phyloP scores from a whole-genome alignment of 2,113 vertebrate species.

The Melanerpes formicivorus region DNA sequence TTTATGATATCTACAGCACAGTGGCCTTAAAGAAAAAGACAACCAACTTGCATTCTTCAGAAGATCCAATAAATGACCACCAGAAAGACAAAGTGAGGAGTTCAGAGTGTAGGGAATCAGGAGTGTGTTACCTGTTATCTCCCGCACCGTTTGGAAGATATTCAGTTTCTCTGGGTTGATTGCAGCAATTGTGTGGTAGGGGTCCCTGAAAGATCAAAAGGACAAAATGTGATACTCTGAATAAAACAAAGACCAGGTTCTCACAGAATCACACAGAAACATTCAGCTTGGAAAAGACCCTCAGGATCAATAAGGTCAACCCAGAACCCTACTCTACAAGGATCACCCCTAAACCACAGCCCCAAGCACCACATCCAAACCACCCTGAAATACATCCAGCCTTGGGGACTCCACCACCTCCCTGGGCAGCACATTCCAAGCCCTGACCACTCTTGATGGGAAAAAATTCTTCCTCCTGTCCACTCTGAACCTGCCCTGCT shows the following conservation, averaged over 20 bases:
- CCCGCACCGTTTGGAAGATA: constrained; percentile 92
- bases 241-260: background rate
- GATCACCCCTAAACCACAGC: too few species aligned
- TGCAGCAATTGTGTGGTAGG: constrained; percentile 92
- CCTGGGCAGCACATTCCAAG: too few species aligned
- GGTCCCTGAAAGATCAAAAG: constrained; percentile 82
- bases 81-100: background rate
- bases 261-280: too few species aligned
- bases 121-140: constrained; percentile 90
- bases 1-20: accelerated
- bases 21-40: background rate
- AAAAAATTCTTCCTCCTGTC: too few species aligned
- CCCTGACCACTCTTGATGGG: too few species aligned
- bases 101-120: background rate
- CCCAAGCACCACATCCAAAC: too few species aligned
- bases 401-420: too few species aligned
- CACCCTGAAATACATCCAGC: too few species aligned
- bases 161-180: constrained; percentile 93
- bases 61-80: background rate
- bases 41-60: background rate
- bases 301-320: too few species aligned
- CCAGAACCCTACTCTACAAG: too few species aligned
- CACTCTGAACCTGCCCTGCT: too few species aligned
- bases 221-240: background rate
- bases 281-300: too few species aligned